Percentiles rank a stretch among this genome's conserved stretches.
These are phyloP conservation scores for Ectropis crepuscularia DNA, from an alignment of 2,888 invertebrate species.

Conservation along the genomic window DNA sequence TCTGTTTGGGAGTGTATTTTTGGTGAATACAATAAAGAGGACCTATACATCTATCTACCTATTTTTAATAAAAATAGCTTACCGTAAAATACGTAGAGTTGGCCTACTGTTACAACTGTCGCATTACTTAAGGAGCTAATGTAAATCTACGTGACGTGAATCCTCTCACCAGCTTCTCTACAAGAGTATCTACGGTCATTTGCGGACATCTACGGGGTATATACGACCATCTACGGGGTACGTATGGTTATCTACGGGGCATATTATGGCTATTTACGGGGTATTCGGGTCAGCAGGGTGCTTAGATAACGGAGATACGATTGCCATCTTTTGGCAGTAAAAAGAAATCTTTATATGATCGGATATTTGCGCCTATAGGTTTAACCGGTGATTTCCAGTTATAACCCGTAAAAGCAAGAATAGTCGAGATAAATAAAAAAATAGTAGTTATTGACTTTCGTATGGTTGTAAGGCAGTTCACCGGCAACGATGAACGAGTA, in stretches of 20 bases:
- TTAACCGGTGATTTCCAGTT: not conserved
- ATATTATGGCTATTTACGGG: conserved; percentile 1
- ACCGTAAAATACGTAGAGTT: not conserved
- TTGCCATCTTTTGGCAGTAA: conserved; percentile 19
- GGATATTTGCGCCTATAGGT: conserved; percentile 11
- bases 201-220: conserved; percentile 6
- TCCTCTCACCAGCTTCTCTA: conserved; percentile 7
- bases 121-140: conserved; percentile 18
- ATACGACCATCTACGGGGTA: conserved; percentile 7
- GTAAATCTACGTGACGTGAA: conserved; percentile 26
- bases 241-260: not conserved
- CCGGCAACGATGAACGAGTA: too few relatives aligned
- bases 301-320: conserved; percentile 20
- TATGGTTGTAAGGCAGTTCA: too few relatives aligned
- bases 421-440: conserved; percentile 2
- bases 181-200: conserved; percentile 1
- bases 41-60: too few relatives aligned
- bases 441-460: not conserved
- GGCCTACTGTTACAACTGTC: conserved; percentile 3
- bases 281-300: conserved; percentile 6
- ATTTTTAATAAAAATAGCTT: too few relatives aligned
- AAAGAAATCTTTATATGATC: conserved; percentile 25
- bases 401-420: not conserved
- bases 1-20: too few relatives aligned
- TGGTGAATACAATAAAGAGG: too few relatives aligned